phyloP scores from a whole-genome alignment of 1,140 invertebrate species.

The Drosophila jambulina region DNA sequence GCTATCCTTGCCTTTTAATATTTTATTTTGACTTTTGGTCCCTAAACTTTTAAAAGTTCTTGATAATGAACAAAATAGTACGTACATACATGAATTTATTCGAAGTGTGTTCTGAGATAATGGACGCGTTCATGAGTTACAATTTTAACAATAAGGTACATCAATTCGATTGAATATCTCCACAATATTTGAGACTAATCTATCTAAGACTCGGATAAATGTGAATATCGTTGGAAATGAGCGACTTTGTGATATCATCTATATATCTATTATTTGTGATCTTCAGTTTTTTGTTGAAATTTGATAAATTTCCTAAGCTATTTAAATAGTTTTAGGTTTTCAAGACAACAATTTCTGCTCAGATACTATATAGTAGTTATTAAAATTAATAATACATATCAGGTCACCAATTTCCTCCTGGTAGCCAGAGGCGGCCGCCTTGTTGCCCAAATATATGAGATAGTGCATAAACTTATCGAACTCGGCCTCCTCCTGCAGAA shows the following conservation, averaged over 20 bases:
- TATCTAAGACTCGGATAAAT: slow-evolving; percentile 6
- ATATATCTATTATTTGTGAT: background rate
- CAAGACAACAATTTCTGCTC: slow-evolving; percentile 8
- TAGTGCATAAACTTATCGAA: slow-evolving; percentile 81
- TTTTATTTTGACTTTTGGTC: too few species aligned
- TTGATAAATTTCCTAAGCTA: background rate
- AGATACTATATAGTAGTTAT: slow-evolving; percentile 73
- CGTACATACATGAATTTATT: slow-evolving; percentile 5
- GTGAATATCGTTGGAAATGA: background rate
- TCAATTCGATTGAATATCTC: background rate
- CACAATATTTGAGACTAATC: slow-evolving; percentile 2
- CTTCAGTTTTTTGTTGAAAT: background rate
- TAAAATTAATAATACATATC: slow-evolving; percentile 79
- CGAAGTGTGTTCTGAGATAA: background rate
- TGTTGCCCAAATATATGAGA: slow-evolving; percentile 80
- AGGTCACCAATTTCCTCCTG: slow-evolving; percentile 81
- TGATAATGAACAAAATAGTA: background rate
- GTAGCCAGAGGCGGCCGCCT: slow-evolving; percentile 76
- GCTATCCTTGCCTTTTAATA: too few species aligned
- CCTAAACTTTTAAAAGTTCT: too few species aligned
- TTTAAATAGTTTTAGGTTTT: background rate
- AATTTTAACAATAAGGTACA: slow-evolving; percentile 5
- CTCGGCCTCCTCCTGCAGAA: slow-evolving; percentile 71
- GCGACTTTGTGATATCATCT: background rate
- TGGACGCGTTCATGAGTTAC: background rate